phyloP scores from a whole-genome alignment of 1,140 invertebrate genomes.

The Metopolophium dirhodum region DNA sequence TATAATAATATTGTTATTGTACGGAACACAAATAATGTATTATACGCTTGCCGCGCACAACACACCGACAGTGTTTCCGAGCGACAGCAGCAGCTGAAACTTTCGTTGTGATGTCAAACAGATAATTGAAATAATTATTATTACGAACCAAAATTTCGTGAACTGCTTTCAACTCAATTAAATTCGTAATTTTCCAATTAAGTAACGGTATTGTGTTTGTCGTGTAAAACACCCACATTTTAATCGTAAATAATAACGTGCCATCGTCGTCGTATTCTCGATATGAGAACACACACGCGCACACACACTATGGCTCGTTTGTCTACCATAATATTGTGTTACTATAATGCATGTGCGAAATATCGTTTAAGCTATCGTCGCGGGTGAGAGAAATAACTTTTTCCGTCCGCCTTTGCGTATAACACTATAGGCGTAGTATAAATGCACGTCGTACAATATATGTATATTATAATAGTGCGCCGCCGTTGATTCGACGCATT shows the following conservation, averaged over 20 bases:
- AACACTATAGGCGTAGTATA: neutral
- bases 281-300: neutral
- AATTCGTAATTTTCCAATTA: conserved; percentile 32
- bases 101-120: neutral
- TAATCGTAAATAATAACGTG: neutral
- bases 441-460: neutral
- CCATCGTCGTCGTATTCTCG: neutral
- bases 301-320: neutral
- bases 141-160: neutral
- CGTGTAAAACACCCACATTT: neutral
- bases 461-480: too few species aligned
- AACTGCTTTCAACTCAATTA: conserved; percentile 31
- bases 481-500: neutral
- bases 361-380: neutral
- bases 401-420: neutral
- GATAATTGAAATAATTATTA: conserved; percentile 21
- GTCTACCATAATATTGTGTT: neutral
- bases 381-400: neutral
- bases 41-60: neutral
- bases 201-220: neutral
- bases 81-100: neutral
- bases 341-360: neutral
- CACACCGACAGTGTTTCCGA: neutral
- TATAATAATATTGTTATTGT: neutral
- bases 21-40: neutral